phyloP scores from a whole-genome alignment of 2,113 vertebrate species.

The Silurus asotus region DNA sequence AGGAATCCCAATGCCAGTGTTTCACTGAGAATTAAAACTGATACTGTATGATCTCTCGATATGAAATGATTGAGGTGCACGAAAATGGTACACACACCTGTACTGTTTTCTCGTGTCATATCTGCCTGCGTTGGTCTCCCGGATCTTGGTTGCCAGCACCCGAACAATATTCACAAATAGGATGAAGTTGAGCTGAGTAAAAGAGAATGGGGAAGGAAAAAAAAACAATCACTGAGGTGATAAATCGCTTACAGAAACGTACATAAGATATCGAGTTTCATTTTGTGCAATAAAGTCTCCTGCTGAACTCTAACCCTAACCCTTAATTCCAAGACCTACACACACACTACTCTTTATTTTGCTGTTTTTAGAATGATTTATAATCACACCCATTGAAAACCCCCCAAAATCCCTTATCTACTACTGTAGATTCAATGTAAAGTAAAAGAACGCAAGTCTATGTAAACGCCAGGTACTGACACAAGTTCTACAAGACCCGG shows the following conservation, averaged over 20 bases:
- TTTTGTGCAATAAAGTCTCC: not conserved
- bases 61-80: not conserved
- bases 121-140: conserved; percentile 84
- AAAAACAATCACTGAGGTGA: not conserved
- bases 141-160: conserved; percentile 86
- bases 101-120: conserved; percentile 86
- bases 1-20: not conserved
- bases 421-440: no score
- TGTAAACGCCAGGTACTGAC: not conserved
- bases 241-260: not conserved
- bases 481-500: not conserved
- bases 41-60: not conserved
- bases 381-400: not conserved
- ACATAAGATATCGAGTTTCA: not conserved
- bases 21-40: not conserved
- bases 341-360: not conserved
- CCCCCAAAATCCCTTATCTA: no score
- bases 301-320: no score
- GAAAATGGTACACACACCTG: conserved; percentile 68
- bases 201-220: conserved; percentile 33
- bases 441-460: not conserved
- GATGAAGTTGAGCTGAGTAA: conserved; percentile 85
- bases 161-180: conserved; percentile 88
- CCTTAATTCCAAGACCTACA: not conserved
- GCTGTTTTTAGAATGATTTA: not conserved